Percentiles rank a stretch among this genome's conserved stretches.
These are phyloP conservation scores for Philopotamus ludificatus DNA, from an alignment of 1,140 invertebrate genomes.

Conservation along the genomic window DNA sequence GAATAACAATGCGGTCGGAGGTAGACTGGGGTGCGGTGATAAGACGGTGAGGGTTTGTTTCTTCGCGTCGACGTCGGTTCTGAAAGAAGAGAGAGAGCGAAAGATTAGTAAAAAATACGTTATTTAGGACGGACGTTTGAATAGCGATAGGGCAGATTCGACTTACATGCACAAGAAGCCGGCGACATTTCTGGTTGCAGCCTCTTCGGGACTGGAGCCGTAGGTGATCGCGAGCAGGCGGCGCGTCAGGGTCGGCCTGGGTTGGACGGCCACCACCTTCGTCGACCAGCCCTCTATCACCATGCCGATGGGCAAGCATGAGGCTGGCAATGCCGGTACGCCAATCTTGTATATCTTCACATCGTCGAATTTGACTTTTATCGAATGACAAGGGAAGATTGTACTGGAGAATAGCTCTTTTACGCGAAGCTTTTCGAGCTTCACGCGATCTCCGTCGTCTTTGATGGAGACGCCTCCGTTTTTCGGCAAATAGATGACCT, in stretches of 20 bases:
- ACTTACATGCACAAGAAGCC: slow-evolving; percentile 93
- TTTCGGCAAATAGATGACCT: slow-evolving; percentile 92
- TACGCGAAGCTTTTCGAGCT: slow-evolving; percentile 79
- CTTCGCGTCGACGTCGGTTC: too few species aligned
- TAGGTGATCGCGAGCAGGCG: slow-evolving; percentile 87
- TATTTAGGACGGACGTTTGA: too few species aligned
- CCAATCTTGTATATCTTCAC: slow-evolving; percentile 94
- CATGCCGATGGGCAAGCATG: slow-evolving; percentile 94
- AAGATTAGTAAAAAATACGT: too few species aligned
- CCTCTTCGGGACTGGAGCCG: slow-evolving; percentile 70
- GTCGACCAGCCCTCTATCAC: slow-evolving; percentile 87
- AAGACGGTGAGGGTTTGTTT: too few species aligned
- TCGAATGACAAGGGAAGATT: slow-evolving; percentile 82
- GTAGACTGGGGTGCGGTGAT: too few species aligned
- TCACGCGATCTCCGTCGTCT: slow-evolving; percentile 67
- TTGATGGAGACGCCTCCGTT: slow-evolving; percentile 94
- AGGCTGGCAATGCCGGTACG: slow-evolving; percentile 86
- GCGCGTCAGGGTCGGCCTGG: slow-evolving; percentile 76
- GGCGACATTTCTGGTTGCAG: slow-evolving; percentile 86
- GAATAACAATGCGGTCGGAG: too few species aligned
- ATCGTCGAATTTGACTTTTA: slow-evolving; percentile 85
- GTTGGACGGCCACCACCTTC: slow-evolving; percentile 80
- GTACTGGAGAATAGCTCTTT: slow-evolving; percentile 94
- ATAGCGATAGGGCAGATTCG: too few species aligned
- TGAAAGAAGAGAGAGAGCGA: too few species aligned